Conservation (phyloP, 1,140 invertebrate genomes). For the Phymorhynchus buccinoides region DNA sequence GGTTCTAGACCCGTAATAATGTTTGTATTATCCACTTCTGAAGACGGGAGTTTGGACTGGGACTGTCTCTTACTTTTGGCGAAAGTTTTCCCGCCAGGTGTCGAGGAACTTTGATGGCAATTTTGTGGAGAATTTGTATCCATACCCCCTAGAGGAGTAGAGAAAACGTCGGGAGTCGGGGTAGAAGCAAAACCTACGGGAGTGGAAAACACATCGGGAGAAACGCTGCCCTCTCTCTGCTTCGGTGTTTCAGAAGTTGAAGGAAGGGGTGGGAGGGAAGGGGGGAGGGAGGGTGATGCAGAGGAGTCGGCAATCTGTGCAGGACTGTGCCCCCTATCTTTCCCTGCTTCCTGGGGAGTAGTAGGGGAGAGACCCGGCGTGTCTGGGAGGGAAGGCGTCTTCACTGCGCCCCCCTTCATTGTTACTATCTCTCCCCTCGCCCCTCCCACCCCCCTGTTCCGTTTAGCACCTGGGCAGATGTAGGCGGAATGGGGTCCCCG, state of each 20-base stretch:
- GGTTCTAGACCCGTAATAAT: neutral
- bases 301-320: slow-evolving; percentile 26
- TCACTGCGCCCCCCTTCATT: neutral
- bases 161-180: neutral
- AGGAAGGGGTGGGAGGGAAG: neutral
- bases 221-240: neutral
- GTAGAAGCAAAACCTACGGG: neutral
- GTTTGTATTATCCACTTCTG: neutral
- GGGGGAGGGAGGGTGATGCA: neutral
- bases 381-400: slow-evolving; percentile 8
- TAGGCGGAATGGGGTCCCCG: neutral
- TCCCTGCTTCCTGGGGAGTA: neutral
- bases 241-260: neutral
- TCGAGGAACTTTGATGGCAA: neutral
- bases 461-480: slow-evolving; percentile 18
- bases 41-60: neutral
- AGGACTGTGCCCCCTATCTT: slow-evolving; percentile 6
- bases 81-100: neutral
- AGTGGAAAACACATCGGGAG: slow-evolving; percentile 13
- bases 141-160: neutral
- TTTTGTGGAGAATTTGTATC: no score
- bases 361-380: slow-evolving; percentile 24
- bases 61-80: neutral
- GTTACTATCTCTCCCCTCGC: neutral
- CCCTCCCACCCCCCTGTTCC: neutral